Percentiles rank a stretch among this genome's conserved stretches.
These are phyloP conservation scores for Anoplophora glabripennis DNA, from an alignment of 1,140 invertebrate species.

Conservation along the genomic window DNA sequence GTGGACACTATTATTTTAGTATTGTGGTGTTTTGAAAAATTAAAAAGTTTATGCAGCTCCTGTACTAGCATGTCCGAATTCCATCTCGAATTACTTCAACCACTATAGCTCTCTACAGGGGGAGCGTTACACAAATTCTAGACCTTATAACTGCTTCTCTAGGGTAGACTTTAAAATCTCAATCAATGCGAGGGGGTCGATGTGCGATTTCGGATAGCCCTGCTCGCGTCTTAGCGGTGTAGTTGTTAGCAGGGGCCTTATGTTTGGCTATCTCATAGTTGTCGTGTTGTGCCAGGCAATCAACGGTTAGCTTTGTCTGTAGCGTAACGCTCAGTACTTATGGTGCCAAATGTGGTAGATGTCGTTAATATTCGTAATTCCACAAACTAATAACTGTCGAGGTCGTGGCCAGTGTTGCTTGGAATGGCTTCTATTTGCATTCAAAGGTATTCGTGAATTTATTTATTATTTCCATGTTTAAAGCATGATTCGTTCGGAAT, in stretches of 20 bases:
- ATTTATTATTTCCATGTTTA: too few relatives aligned
- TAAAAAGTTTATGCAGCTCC: too few relatives aligned
- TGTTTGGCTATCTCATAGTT: conserved; percentile 42
- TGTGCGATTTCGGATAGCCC: background rate
- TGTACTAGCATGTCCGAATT: too few relatives aligned
- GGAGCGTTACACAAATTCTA: too few relatives aligned
- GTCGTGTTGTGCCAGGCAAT: conserved; percentile 46
- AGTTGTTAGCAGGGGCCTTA: conserved; percentile 41
- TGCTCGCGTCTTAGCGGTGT: conserved; percentile 22
- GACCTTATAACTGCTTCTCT: conserved; percentile 16
- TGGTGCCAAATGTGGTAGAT: conserved; percentile 32
- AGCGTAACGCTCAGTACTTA: conserved; percentile 29
- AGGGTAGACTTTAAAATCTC: conserved; percentile 24
- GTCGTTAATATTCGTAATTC: conserved; percentile 13
- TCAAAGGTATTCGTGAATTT: too few relatives aligned
- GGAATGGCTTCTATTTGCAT: too few relatives aligned
- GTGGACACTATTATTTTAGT: too few relatives aligned
- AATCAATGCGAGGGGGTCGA: conserved; percentile 21
- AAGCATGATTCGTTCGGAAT: too few relatives aligned
- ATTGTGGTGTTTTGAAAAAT: too few relatives aligned
- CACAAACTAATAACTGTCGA: conserved; percentile 24
- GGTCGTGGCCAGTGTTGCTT: too few relatives aligned
- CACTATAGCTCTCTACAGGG: too few relatives aligned
- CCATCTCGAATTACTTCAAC: too few relatives aligned
- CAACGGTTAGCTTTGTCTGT: conserved; percentile 41